A percentile compares a stretch with the other conserved stretches of the same genome.
These are phyloP conservation scores for Zootoca vivipara DNA, from an alignment of 2,113 vertebrate genomes.

Conservation along the genomic window DNA sequence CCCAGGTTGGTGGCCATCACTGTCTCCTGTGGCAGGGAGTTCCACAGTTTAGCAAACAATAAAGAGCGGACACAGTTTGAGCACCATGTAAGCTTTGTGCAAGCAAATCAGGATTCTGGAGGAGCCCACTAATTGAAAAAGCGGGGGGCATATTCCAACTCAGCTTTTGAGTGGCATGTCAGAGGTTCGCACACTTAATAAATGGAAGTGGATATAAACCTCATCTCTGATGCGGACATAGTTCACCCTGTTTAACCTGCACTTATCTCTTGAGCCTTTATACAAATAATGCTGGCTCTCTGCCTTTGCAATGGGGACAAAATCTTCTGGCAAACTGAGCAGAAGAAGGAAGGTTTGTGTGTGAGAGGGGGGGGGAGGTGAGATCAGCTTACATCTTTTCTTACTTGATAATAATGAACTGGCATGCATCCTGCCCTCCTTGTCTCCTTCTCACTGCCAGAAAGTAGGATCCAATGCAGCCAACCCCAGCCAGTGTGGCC, in stretches of 20 bases:
- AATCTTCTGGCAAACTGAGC: neutral
- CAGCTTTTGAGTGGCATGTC: neutral
- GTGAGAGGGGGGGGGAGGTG: neutral
- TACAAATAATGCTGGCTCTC: neutral
- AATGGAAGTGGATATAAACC: neutral
- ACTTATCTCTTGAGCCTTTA: neutral
- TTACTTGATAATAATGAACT: neutral
- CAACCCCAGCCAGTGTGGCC: too few relatives aligned
- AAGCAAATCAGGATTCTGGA: neutral
- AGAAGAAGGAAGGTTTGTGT: too few relatives aligned
- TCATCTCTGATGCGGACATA: neutral
- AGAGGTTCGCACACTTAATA: neutral
- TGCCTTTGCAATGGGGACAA: neutral
- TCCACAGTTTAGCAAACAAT: too few relatives aligned
- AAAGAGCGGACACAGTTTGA: too few relatives aligned
- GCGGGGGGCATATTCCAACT: too few relatives aligned
- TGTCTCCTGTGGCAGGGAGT: too few relatives aligned
- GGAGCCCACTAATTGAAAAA: too few relatives aligned
- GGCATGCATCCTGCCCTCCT: neutral
- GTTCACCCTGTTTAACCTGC: slow-evolving; percentile 4
- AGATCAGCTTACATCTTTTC: neutral
- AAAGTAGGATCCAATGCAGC: neutral
- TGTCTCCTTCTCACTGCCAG: neutral
- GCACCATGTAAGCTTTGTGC: neutral
- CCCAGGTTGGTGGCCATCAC: too few relatives aligned